These are phyloP conservation scores for Drosophila lutescens DNA, from an alignment of 2,888 invertebrate species.

Conservation along the genomic window DNA sequence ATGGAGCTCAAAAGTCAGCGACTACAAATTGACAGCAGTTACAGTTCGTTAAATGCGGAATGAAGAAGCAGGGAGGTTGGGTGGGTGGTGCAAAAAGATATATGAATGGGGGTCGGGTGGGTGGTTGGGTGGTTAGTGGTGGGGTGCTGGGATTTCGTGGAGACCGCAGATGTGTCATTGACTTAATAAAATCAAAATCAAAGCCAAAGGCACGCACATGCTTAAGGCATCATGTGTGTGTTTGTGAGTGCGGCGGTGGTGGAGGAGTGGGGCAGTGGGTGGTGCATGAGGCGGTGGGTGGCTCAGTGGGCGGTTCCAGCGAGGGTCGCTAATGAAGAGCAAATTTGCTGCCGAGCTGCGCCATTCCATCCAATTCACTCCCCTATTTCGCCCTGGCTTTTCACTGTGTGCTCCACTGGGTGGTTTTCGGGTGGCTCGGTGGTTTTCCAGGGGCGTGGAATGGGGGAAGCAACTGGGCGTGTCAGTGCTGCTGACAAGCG, in stretches of 20 bases:
- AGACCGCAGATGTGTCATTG: constrained; percentile 80
- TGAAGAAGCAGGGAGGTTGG: constrained; percentile 14
- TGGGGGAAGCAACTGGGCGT: constrained; percentile 59
- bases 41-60: constrained; percentile 79
- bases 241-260: neutral
- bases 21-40: constrained; percentile 81
- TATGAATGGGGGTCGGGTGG: constrained; percentile 1
- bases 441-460: neutral
- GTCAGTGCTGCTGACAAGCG: constrained; percentile 77
- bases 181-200: constrained; percentile 81
- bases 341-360: constrained; percentile 65
- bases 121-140: neutral
- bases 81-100: constrained; percentile 11
- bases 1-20: constrained; percentile 75
- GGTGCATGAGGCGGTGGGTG: neutral
- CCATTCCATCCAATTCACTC: neutral
- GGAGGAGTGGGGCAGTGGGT: neutral
- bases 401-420: neutral
- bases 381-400: constrained; percentile 9
- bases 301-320: constrained; percentile 22
- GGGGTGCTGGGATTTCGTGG: constrained; percentile 34
- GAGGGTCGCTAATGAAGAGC: constrained; percentile 70
- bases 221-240: constrained; percentile 36
- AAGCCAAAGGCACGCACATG: constrained; percentile 74
- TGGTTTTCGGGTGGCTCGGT: constrained; percentile 1